These are phyloP conservation scores for Drosophila nigritarsus DNA, from an alignment of 2,888 invertebrate species.

Conservation along the genomic window DNA sequence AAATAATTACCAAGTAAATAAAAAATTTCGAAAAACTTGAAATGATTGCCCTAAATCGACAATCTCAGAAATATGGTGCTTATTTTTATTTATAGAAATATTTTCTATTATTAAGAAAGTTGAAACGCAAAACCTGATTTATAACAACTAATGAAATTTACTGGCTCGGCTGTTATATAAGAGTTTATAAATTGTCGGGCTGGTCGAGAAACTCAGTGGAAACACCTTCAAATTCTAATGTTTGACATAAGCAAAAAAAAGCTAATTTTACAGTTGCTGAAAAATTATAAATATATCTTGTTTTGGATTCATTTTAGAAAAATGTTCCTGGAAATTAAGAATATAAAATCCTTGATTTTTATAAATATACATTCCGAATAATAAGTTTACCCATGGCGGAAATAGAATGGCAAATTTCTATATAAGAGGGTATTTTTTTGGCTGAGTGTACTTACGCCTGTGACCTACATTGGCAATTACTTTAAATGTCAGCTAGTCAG, in stretches of 20 bases:
- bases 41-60: not conserved
- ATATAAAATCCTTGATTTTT: not conserved
- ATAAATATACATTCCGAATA: not conserved
- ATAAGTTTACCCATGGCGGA: not conserved
- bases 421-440: not conserved
- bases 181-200: not conserved
- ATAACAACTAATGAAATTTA: not conserved
- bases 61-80: not conserved
- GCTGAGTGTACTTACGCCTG: not conserved
- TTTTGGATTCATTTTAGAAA: not conserved
- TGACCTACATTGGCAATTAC: conserved; percentile 1
- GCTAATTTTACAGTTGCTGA: no score
- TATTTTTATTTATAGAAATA: not conserved
- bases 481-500: conserved; percentile 14
- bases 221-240: not conserved
- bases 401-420: not conserved
- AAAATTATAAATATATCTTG: no score
- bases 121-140: not conserved
- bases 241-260: not conserved
- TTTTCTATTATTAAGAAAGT: not conserved
- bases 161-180: no score
- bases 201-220: not conserved
- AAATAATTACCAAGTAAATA: not conserved
- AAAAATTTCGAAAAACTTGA: rapidly evolving
- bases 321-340: not conserved